Evolutionary conservation across 2,113 vertebrate genomes (phyloP), one percentile per base, ranked within the genome.

Genomic region (Oryzias curvinotus): DNA sequence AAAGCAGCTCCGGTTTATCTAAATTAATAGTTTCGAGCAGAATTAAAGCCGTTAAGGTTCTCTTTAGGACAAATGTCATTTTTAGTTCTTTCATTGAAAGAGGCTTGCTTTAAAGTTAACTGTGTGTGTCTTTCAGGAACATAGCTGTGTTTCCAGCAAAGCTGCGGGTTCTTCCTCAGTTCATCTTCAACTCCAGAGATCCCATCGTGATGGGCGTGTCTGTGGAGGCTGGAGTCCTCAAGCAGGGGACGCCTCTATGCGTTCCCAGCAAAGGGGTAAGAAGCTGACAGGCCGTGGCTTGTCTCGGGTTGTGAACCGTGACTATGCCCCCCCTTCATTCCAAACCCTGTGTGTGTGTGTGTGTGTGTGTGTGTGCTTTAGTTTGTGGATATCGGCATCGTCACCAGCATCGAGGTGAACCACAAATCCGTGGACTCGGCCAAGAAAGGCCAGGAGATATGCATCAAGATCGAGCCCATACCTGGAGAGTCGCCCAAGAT

Each of bases 401-500:
- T 99, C 71, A 98, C 96, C 56, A 94, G 97, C 85, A 98, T 99
- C 75, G 97, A 99, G 93, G 86, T 98, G 57, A 99, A 99, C 80
- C 97, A 99, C 64, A 98, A 98, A 65, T 67, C 94, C 0, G 96
- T 98, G 15, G 97, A 99, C 53, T 83, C 80, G 7, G 97, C 97
- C 26, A 98, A 96, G 85, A 99, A 99, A 73, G 97, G 97, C 30
- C 96, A 99, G 85, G 97, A 99, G 89, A 95, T 99, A 25, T 99
- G 97, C 67, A 84, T 99, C 59, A 99, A 99, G 91, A 97, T 99
- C 77, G 97, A 99, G 71, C 95, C 97, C 59, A 96, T 99, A 70
- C 96, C 97, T 1, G 97, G 97, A 14, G 97, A 99, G 81, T 91
- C 97, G 0, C 97, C 97, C n/a, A 99, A 99, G 87, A 99, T 99